Base-by-base conservation (phyloP, 2,888 invertebrate species). In the Eustalomyia histrio region DNA sequence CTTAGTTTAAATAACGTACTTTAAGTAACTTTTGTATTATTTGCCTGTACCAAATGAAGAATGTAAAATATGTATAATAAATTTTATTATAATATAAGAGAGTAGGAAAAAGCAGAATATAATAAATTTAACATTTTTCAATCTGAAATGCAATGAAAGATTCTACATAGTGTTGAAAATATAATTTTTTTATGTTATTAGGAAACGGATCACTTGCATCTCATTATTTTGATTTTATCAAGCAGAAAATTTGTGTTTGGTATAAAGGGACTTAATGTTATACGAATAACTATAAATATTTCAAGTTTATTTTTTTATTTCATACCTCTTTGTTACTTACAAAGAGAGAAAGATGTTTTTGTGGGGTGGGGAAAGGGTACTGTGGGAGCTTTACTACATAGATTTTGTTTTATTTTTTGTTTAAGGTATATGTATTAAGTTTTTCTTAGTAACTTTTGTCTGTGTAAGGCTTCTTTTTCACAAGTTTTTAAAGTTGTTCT, bases 121-220 rank as follows among this genome's bases (percentile, higher is more conserved):
- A 47, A 47, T 47, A 47, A 47, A 47, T 47, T 47, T 47, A 47
- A 47, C 43, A 47, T 47, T 47, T 47, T 47, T n/a, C 43, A 47
- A n/a, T 47, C 43, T n/a, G 43, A 0, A n/a, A 14, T 47, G 14
- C n/a, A 47, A 14, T 47, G n/a, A 47, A 47, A 47, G 43, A n/a
- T 47, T 14, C 1, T 3, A 47, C 14, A 14, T 12, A 47, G n/a
- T n/a, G 43, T 47, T 47, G 43, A 47, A 47, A 47, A 14, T n/a
- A 10, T 47, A 47, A 47, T 47, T 47, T 47, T 47, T 47, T 47
- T n/a, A 39, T 2, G 5, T 52, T 52, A 52, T 14, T 12, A 64
- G 33, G 52, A 85, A 83, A 84, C 85, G 86, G 83, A 84, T 84
- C 83, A 84, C 84, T 83, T 76, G 74, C 65, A 64, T 74, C 69